Conservation (phyloP, 2,888 invertebrate species). For the Tineola bisselliella region DNA sequence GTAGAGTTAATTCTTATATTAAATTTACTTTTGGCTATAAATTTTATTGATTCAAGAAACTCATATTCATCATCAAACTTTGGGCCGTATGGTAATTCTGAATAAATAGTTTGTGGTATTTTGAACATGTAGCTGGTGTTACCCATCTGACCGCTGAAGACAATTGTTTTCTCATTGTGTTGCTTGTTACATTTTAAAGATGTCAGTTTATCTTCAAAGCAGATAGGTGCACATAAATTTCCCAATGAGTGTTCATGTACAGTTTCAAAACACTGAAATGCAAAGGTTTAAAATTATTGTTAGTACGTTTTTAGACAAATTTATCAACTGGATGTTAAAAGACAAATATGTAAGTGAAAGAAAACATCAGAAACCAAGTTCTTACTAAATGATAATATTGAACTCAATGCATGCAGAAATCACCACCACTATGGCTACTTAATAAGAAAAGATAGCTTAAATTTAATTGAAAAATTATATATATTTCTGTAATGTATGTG, state of each 20-base stretch:
- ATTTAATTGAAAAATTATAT: too few relatives aligned
- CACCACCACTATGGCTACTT: too few relatives aligned
- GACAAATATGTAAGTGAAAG: too few relatives aligned
- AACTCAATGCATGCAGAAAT: too few relatives aligned
- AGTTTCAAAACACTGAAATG: constrained; percentile 66
- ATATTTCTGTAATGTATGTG: too few relatives aligned
- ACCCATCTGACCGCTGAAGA: constrained; percentile 69
- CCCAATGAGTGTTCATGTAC: constrained; percentile 65
- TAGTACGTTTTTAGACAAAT: too few relatives aligned
- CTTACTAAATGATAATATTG: too few relatives aligned
- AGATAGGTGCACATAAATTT: constrained; percentile 71
- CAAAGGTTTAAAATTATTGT: too few relatives aligned
- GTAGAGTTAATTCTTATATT: constrained; percentile 61
- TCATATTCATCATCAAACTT: constrained; percentile 51
- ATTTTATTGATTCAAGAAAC: constrained; percentile 59
- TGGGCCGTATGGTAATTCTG: background rate
- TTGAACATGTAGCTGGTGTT: constrained; percentile 69
- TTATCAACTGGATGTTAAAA: too few relatives aligned
- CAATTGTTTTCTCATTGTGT: constrained; percentile 69
- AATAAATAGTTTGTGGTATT: constrained; percentile 37
- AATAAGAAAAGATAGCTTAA: too few relatives aligned
- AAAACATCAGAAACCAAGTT: too few relatives aligned
- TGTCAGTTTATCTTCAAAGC: constrained; percentile 59
- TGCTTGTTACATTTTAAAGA: constrained; percentile 70
- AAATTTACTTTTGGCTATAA: constrained; percentile 57